Evolutionary conservation across 2,888 invertebrate species (phyloP), one percentile per base, ranked within the genome.

Genomic region (Poecilobothrus nobilitatus): DNA sequence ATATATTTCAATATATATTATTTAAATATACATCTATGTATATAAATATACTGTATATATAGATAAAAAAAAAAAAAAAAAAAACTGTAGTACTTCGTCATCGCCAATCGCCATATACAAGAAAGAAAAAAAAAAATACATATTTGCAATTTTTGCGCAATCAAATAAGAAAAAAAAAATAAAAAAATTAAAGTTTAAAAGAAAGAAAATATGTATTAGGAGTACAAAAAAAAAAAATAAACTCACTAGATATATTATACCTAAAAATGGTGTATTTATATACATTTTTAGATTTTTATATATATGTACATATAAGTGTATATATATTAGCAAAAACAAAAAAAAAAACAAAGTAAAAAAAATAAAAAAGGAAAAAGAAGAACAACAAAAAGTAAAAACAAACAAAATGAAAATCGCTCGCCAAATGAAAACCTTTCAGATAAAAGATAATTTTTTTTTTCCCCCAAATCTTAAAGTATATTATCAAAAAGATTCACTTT

Each of bases 391-490:
- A 41, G 4, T 12, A 41, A 12, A 41, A 41, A 15, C 12, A 41
- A 41, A 41, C 9, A 41, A 41, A 41, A 41, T 41, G 41, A 41
- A 41, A 53, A 18, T 53, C n/a, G 53, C 18, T 53, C 18, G 53
- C 53, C 53, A 53, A 53, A 53, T 53, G 53, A n/a, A 53, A 53
- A 53, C 53, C 53, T 53, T 18, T 18, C 53, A 53, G 53, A 53
- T 53, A 53, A 53, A 53, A 53, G 7, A 41, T 12, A 41, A 41
- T 53, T 18, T 53, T 53, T 53, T 18, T 1, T 44, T 44, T 44
- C 6, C 44, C 12, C 12, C 12, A 44, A 44, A 44, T 10, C 15
- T 18, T 53, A 53, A 53, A 53, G 12, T 12, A 37, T 12, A 37
- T 37, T 10, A 37, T 8, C 37, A 37, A 12, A 37, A 12, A 27